phyloP scores from a whole-genome alignment of 2,113 vertebrate genomes.

The Tetraodon nigroviridis region DNA sequence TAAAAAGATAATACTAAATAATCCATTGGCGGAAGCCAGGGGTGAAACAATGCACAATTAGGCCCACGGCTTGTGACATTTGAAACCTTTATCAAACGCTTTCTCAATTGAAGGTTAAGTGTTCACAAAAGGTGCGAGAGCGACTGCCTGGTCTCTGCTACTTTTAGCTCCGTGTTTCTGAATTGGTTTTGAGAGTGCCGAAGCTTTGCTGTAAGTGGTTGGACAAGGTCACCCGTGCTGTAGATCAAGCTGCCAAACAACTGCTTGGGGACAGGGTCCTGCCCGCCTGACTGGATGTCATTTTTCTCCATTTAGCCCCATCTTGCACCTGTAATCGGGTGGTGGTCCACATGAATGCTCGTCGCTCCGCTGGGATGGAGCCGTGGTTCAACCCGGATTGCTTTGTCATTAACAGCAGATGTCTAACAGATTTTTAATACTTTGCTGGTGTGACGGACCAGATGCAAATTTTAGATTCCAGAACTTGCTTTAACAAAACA shows the following conservation, averaged over 20 bases:
- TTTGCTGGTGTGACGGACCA: conserved; percentile 12
- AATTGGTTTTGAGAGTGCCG: conserved; percentile 48
- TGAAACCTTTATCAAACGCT: not conserved
- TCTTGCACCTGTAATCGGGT: conserved; percentile 67
- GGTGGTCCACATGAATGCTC: conserved; percentile 61
- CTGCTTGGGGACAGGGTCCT: conserved; percentile 63
- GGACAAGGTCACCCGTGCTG: conserved; percentile 64
- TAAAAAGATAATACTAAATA: conserved; percentile 50
- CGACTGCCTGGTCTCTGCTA: conserved; percentile 42
- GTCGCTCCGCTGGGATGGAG: conserved; percentile 33
- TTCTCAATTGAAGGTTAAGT: conserved; percentile 49
- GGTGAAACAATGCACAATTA: conserved; percentile 29
- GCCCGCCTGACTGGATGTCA: conserved; percentile 61
- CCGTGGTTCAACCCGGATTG: conserved; percentile 35
- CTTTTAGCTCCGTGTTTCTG: conserved; percentile 41
- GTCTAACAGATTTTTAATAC: conserved; percentile 32
- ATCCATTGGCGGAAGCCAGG: conserved; percentile 26
- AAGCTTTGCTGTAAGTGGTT: conserved; percentile 46
- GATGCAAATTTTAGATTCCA: not conserved
- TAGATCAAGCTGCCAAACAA: conserved; percentile 67
- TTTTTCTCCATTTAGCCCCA: conserved; percentile 70
- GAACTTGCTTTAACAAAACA: too few relatives aligned
- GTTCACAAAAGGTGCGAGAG: conserved; percentile 46
- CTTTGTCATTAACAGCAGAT: conserved; percentile 41
- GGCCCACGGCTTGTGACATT: conserved; percentile 10